A percentile compares a stretch with the other conserved stretches of the same genome.
phyloP scores from a whole-genome alignment of 2,888 invertebrate species.

The Euzetes globulus region DNA sequence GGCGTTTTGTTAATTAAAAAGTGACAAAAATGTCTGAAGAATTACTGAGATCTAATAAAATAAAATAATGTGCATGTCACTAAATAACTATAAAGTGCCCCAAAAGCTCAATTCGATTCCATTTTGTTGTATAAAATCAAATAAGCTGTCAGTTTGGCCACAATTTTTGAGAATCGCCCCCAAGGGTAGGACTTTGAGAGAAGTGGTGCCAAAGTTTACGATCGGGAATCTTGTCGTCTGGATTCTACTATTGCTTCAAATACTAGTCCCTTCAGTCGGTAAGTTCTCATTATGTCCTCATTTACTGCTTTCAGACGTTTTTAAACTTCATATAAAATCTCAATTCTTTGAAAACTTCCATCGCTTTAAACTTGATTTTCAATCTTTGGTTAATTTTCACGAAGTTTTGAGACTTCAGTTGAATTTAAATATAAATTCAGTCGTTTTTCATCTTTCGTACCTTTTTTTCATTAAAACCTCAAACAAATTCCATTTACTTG shows the following conservation, averaged over 20 bases:
- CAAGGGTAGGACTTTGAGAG: not conserved
- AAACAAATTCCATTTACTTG: no score
- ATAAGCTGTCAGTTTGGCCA: not conserved
- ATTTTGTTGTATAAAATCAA: not conserved
- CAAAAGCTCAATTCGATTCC: not conserved
- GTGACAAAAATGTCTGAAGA: no score
- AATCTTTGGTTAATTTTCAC: no score
- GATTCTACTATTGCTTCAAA: not conserved
- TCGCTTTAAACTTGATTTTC: no score
- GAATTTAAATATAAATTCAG: no score
- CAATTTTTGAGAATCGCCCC: not conserved
- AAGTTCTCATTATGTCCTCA: not conserved
- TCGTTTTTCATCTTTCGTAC: no score
- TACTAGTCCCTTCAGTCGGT: constrained; percentile 15
- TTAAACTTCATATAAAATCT: not conserved
- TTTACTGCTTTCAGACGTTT: not conserved
- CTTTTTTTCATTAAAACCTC: no score
- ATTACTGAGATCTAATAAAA: not conserved
- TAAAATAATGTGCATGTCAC: not conserved
- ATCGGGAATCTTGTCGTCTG: constrained; percentile 11
- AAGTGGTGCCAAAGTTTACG: constrained; percentile 22
- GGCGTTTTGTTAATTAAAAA: no score
- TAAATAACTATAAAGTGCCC: not conserved
- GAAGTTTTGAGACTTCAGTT: no score
- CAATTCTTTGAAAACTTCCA: no score